A percentile compares a stretch with the other conserved stretches of the same genome.
These are phyloP conservation scores for Amazonetta brasiliensis DNA, from an alignment of 2,797 vertebrate genomes.

Conservation along the genomic window DNA sequence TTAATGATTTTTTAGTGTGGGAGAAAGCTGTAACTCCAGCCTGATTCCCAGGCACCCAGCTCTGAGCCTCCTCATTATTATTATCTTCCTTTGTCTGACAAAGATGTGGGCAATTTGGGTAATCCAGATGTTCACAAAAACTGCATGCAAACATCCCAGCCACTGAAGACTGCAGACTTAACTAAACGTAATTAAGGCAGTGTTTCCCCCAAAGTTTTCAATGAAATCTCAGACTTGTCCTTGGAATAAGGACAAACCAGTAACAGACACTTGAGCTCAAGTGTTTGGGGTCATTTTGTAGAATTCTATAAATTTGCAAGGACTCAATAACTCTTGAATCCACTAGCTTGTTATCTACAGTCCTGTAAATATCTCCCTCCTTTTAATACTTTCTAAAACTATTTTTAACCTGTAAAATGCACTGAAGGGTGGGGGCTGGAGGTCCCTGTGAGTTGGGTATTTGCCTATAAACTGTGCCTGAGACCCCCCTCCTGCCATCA, in stretches of 20 bases:
- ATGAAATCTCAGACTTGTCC: neutral
- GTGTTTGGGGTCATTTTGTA: neutral
- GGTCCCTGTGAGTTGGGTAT: neutral
- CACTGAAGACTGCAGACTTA: neutral
- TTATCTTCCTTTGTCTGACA: neutral
- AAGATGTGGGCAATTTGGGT: neutral
- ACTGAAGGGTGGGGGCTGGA: neutral
- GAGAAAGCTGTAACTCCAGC: neutral
- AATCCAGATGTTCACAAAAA: constrained; percentile 19
- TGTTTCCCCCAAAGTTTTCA: neutral
- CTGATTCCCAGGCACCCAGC: neutral
- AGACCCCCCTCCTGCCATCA: neutral
- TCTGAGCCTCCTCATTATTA: neutral
- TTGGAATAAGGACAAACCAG: neutral
- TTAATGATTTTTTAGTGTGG: neutral
- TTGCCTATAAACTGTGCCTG: neutral
- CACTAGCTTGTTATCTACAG: neutral
- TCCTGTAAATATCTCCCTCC: neutral
- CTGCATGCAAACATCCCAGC: neutral
- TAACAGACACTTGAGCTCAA: neutral
- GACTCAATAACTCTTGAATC: neutral
- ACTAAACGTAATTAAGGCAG: neutral
- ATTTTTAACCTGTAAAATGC: neutral
- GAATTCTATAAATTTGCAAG: neutral
- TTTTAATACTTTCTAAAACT: neutral